Evolutionary conservation across 2,888 invertebrate species (phyloP), one percentile per base, ranked within the genome.

Genomic region (Pammene aurita): DNA sequence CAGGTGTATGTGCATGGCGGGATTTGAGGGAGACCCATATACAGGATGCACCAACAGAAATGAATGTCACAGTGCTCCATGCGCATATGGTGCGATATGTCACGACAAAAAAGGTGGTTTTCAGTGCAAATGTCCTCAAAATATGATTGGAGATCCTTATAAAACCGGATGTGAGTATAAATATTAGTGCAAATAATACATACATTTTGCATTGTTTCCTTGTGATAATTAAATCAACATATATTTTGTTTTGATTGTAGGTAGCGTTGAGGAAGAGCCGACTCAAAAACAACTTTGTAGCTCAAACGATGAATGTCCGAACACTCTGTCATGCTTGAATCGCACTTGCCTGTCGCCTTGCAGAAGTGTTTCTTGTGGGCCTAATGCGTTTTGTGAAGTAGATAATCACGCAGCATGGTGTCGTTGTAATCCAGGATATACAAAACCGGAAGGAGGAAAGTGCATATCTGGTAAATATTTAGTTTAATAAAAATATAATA

Each of bases 341-440:
- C 96, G 96, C 54, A 95, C 94, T 60, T 98, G 98, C 81, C 90
- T 96, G 1, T 97, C 96, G 80, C 97, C 97, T 0, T 98, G 98
- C 80, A 94, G 94, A 34, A 94, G 94, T 66, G 90, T 97, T 60
- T 93, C 95, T 0, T 98, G 98, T 82, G 97, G 97, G 41, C 89
- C 95, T 0, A 96, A 98, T 85, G 96, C 98, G 0, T 95, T 95
- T 79, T 98, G 98, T 83, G 97, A 97, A 87, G 95, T 97, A 0
- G 96, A 97, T 73, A 95, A 96, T 77, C 98, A 98, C 82, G 96
- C 96, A 0, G 96, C 97, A 7, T 96, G 96, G 96, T 98, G 98
- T 83, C 95, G 96, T 74, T 98, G 98, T 80, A 94, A 95, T 67
- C 95, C 96, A 60, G 97, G 97, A 14, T 98, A 94, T 79, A 94